Evolutionary conservation across 2,113 vertebrate species (phyloP), one percentile per base, ranked within the genome.

Genomic region (Okapia johnstoni): DNA sequence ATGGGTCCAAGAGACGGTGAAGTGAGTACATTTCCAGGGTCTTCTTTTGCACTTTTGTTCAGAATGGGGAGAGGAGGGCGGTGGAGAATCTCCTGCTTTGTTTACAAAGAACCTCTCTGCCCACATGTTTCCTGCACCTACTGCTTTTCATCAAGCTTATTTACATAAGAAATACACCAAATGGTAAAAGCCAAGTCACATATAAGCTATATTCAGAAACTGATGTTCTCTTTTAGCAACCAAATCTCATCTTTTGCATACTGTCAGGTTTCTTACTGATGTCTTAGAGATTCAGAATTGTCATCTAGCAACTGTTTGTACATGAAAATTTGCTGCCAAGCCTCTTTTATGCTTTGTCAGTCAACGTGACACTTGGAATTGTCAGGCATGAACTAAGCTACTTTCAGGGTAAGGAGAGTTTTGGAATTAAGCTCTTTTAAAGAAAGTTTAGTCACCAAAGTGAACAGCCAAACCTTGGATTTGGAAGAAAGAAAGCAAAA

Each of bases 291-390:
- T 88, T 88, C 30, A 28, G 55, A 61, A 88, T n/a, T 93, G 81
- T 96, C 85, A 93, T 77, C 33, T 94, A 92, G 66, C 90, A 95
- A 94, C 76, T 81, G 15, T 79, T 97, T 96, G 66, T 26, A 60
- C 7, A 66, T 77, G 81, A 70, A 95, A 66, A 50, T 46, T 58
- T 12, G 43, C 80, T 76, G 50, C 81, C 48, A 77, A 66, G 46
- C 50, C 87, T 92, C 70, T 92, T 96, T 95, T 90, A 85, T 63
- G 94, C 60, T 61, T 93, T 90, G 92, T 96, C 93, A 90, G 88
- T 96, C 88, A 96, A 93, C 92, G 57, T 81, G 50, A 88, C 54
- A 66, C n/a, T 76, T 91, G 40, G 48, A 95, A 17, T 57, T 93
- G 76, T 95, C 58, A 85, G 61, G 79, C 25, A 14, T 89, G 84